Evolutionary conservation across 2,888 invertebrate genomes (phyloP), one percentile per base, ranked within the genome.

Genomic region (Orthosia incerta): DNA sequence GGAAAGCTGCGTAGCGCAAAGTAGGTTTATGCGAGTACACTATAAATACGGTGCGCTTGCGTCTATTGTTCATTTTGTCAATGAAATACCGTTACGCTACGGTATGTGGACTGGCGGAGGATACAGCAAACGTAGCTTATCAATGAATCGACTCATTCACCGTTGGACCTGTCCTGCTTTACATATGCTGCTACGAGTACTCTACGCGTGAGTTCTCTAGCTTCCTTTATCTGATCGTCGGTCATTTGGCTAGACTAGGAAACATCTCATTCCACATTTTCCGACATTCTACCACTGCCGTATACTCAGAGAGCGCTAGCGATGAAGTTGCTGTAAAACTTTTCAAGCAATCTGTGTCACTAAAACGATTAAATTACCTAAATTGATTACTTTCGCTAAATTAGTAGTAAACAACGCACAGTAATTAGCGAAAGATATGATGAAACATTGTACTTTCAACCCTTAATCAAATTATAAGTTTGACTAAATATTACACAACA

Each of bases 11-110:
- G 53, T 71, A 31, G 53, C 18, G 61, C 50, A 61, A 65, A 65
- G 46, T 46, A 55, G 15, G 23, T 65, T 61, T 56, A 60, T 39
- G 26, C 39, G 18, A 46, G 65, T 57, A 26, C 53, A 50, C 26
- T 60, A 50, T 70, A 63, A 78, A 65, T 26, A 62, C 71, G 39
- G 2, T 78, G 76, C 76, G 56, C 61, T 39, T 72, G 72, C 61
- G 63, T 53, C 51, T 62, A 78, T 78, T 78, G 78, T 78, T 65
- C 61, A 60, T 50, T 64, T 76, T 60, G 63, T 77, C 71, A 77
- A 77, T 77, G 77, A 64, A 71, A 60, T 55, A 60, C 63, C 77
- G 77, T 77, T 64, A 76, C 39, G 70, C 39, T 70, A 63, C 71
- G 63, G 62, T 60, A 59, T 23, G n/a, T 55, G 45, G 12, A 61